A percentile compares a stretch with the other conserved stretches of the same genome.
Evolutionary conservation across 2,888 invertebrate species (phyloP).

Genomic region (Andricus quercusramuli): DNA sequence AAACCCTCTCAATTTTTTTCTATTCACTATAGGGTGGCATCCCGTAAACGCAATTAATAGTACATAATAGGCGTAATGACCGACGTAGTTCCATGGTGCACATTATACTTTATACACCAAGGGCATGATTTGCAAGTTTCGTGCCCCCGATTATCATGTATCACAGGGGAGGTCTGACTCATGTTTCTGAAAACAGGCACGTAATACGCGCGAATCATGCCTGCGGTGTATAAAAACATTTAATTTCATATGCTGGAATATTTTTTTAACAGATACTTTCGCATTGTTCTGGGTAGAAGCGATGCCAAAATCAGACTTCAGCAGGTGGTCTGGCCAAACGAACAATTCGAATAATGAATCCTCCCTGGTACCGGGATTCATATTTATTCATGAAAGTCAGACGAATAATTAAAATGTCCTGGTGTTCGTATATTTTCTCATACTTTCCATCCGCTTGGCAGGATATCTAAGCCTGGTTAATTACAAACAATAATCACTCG

Average conservation of each 20-base stretch:
- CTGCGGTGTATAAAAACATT: no score
- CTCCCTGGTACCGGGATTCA: conserved; percentile 41
- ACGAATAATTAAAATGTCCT: conserved; percentile 55
- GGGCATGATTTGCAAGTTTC: no score
- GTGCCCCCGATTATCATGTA: no score
- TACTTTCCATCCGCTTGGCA: conserved; percentile 45
- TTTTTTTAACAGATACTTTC: not conserved
- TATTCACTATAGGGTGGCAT: no score
- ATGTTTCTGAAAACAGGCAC: no score
- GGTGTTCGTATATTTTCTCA: conserved; percentile 36
- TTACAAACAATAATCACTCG: conserved; percentile 58
- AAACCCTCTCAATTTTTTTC: no score
- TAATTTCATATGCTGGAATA: not conserved
- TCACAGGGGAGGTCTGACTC: no score
- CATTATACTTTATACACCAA: no score
- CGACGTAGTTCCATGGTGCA: no score
- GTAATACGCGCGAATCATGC: no score
- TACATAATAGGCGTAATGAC: no score
- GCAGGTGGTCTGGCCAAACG: conserved; percentile 16
- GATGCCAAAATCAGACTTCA: conserved; percentile 22
- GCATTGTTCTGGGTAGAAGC: not conserved
- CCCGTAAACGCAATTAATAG: not conserved
- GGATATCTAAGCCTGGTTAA: conserved; percentile 57
- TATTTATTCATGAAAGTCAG: conserved; percentile 55
- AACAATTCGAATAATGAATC: conserved; percentile 23